A percentile compares a stretch with the other conserved stretches of the same genome.
phyloP scores from a whole-genome alignment of 2,888 invertebrate genomes.

The Heliconius hortense region DNA sequence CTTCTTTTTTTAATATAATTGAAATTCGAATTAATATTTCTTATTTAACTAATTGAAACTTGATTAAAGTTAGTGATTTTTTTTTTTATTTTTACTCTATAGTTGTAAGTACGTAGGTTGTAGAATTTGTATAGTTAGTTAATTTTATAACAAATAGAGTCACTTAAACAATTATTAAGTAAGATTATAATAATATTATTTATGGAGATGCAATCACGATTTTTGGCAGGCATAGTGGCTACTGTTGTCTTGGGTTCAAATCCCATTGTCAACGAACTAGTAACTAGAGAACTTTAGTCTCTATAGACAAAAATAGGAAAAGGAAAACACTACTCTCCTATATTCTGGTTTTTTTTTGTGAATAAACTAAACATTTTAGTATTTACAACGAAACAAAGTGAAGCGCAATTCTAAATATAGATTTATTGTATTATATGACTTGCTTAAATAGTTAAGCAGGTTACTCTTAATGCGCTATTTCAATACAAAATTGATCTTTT shows the following conservation, averaged over 20 bases:
- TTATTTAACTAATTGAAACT: not conserved
- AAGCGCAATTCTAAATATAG: not conserved
- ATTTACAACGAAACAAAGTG: not conserved
- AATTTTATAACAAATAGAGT: not conserved
- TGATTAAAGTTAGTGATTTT: not conserved
- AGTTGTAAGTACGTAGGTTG: not conserved
- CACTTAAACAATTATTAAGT: not conserved
- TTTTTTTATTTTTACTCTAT: not conserved
- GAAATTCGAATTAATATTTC: not conserved
- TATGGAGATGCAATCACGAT: not conserved
- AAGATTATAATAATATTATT: not conserved
- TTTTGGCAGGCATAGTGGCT: not conserved
- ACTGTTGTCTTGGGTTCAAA: not conserved
- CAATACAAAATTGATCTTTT: not conserved
- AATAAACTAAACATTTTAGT: not conserved
- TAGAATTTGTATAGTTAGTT: not conserved
- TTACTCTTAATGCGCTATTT: not conserved
- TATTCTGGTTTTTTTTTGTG: not conserved
- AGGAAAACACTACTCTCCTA: not conserved
- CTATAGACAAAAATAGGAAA: not conserved
- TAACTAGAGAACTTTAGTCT: not conserved
- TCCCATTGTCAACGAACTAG: not conserved
- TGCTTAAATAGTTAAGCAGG: slow-evolving; percentile 1
- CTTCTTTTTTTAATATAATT: not conserved
- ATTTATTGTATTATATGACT: not conserved